Percentiles rank a stretch among this genome's conserved stretches.
phyloP scores from a whole-genome alignment of 2,797 vertebrate genomes.

The Carcharodon carcharias region DNA sequence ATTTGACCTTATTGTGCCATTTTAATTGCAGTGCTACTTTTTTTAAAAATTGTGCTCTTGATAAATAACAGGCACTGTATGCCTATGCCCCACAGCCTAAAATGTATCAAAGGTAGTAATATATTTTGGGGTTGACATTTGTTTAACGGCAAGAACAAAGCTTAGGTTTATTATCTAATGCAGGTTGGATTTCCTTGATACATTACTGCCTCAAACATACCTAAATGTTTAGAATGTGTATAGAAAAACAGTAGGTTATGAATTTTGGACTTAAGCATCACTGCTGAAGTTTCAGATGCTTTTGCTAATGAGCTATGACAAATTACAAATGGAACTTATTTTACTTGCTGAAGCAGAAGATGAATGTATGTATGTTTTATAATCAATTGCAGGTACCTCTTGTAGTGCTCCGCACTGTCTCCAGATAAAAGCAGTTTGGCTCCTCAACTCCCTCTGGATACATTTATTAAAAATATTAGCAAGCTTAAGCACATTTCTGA shows the following conservation, averaged over 20 bases:
- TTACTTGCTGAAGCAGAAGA: not conserved
- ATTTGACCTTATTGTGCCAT: not conserved
- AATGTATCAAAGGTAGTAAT: not conserved
- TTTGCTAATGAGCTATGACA: not conserved
- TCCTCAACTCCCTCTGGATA: not conserved
- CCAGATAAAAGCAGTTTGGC: not conserved
- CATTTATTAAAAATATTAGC: not conserved
- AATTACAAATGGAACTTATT: not conserved
- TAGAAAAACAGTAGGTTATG: not conserved
- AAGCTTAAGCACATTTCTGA: not conserved
- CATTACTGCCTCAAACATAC: not conserved
- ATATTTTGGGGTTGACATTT: not conserved
- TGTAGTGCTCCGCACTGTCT: not conserved
- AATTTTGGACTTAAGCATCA: not conserved
- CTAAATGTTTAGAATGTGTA: not conserved
- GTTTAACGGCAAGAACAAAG: not conserved
- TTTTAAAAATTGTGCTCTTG: not conserved
- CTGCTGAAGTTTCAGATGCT: not conserved
- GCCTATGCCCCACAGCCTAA: not conserved
- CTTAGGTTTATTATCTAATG: not conserved
- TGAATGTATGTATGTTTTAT: not conserved
- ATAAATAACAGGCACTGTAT: not conserved
- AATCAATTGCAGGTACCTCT: not conserved
- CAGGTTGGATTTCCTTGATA: not conserved
- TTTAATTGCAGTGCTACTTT: not conserved